A percentile compares a stretch with the other conserved stretches of the same genome.
Conservation (phyloP, 2,888 invertebrate genomes). For the Buathra laborator region DNA sequence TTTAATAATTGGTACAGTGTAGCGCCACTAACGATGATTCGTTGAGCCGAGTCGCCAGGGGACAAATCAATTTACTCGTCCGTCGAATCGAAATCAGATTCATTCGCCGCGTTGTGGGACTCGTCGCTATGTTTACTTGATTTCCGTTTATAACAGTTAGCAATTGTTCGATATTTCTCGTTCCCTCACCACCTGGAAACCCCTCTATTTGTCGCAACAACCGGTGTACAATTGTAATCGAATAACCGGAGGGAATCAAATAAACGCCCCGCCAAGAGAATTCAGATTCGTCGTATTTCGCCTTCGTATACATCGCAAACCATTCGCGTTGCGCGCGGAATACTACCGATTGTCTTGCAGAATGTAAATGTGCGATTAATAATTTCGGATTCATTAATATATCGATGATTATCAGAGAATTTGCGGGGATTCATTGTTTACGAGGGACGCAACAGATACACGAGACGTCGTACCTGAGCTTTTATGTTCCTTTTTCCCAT, state of each 20-base stretch:
- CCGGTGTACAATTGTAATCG: slow-evolving; percentile 48
- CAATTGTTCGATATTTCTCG: not conserved
- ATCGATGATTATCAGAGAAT: too few species aligned
- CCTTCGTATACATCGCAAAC: slow-evolving; percentile 26
- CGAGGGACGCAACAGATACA: too few species aligned
- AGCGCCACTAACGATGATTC: slow-evolving; percentile 20
- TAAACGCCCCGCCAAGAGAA: slow-evolving; percentile 7
- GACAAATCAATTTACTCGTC: slow-evolving; percentile 24
- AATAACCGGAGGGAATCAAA: slow-evolving; percentile 49
- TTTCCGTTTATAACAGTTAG: slow-evolving; percentile 32
- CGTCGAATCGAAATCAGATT: slow-evolving; percentile 50
- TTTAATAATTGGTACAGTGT: not conserved
- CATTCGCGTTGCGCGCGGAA: not conserved
- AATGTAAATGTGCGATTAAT: not conserved
- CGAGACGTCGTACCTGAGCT: slow-evolving; percentile 87
- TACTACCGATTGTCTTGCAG: not conserved
- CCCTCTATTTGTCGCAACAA: not conserved
- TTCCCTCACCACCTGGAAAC: not conserved
- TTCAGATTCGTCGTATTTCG: slow-evolving; percentile 32
- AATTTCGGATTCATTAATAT: too few species aligned
- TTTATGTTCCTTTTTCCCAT: slow-evolving; percentile 97
- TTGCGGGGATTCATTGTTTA: too few species aligned
- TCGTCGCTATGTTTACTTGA: slow-evolving; percentile 45
- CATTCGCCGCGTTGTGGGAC: slow-evolving; percentile 28
- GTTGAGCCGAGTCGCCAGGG: not conserved